A percentile compares a stretch with the other conserved stretches of the same genome.
phyloP scores from a whole-genome alignment of 2,113 vertebrate species.

The Aegotheles bennettii region DNA sequence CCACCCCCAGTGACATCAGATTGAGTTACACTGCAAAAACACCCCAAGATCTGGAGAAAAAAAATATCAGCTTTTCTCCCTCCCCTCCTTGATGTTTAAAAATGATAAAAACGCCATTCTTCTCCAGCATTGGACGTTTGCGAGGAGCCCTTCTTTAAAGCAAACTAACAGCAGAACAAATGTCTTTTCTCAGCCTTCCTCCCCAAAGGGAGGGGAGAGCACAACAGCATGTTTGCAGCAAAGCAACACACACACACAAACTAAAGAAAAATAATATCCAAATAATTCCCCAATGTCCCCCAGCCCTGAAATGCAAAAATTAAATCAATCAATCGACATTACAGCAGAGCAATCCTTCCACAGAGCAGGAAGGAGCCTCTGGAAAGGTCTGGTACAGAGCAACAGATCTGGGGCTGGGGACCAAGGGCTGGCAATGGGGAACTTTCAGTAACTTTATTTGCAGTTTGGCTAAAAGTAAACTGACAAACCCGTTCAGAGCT shows the following conservation, averaged over 20 bases:
- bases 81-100: conserved; percentile 23
- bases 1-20: conserved; percentile 69
- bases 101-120: conserved; percentile 12
- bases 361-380: not conserved
- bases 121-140: not conserved
- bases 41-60: conserved; percentile 32
- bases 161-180: not conserved
- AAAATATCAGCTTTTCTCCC: not conserved
- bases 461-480: not conserved
- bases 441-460: not conserved
- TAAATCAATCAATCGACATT: not conserved
- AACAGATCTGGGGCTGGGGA: not conserved
- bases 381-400: not conserved
- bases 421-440: accelerated
- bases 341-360: not conserved
- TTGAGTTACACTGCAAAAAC: conserved; percentile 58
- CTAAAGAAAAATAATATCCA: not conserved
- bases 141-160: not conserved
- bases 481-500: not conserved
- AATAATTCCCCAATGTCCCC: not conserved
- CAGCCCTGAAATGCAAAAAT: not conserved
- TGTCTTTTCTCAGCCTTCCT: not conserved
- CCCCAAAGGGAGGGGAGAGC: not conserved
- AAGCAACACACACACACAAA: not conserved
- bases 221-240: not conserved